Conservation (phyloP, 2,888 invertebrate species). For the Hofmannophila pseudospretella region DNA sequence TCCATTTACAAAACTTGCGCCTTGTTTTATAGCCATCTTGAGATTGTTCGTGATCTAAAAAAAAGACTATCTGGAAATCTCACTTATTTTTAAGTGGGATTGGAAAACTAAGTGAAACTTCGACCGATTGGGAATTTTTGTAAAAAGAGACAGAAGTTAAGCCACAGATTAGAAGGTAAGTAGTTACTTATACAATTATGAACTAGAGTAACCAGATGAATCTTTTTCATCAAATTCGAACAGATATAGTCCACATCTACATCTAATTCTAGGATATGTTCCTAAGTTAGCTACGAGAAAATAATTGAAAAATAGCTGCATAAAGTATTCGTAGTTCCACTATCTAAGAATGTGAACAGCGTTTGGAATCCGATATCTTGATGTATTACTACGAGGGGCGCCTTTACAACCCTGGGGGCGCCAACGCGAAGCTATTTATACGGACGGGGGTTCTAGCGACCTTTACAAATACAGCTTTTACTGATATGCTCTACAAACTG, state of each 20-base stretch:
- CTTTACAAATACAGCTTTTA: conserved; percentile 59
- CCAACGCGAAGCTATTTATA: conserved; percentile 30
- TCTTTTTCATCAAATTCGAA: too few relatives aligned
- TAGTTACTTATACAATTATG: too few relatives aligned
- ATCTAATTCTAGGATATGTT: too few relatives aligned
- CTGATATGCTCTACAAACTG: conserved; percentile 60
- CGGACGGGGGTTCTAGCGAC: conserved; percentile 40
- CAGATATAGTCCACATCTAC: too few relatives aligned
- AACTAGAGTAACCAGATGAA: too few relatives aligned
- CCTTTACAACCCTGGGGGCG: conserved; percentile 54
- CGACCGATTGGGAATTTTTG: too few relatives aligned
- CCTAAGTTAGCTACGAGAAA: background rate
- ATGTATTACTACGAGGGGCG: conserved; percentile 53
- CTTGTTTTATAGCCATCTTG: background rate
- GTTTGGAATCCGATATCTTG: conserved; percentile 61
- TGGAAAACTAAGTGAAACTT: too few relatives aligned
- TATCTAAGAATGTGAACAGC: conserved; percentile 27
- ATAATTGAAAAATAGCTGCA: conserved; percentile 47
- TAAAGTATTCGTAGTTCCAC: conserved; percentile 23
- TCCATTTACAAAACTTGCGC: background rate
- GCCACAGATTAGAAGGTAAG: too few relatives aligned
- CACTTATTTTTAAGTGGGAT: too few relatives aligned
- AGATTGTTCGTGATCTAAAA: background rate
- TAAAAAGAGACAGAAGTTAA: too few relatives aligned
- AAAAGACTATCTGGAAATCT: too few relatives aligned